These are phyloP conservation scores for Aradus depressus DNA, from an alignment of 2,888 invertebrate species.

Conservation along the genomic window DNA sequence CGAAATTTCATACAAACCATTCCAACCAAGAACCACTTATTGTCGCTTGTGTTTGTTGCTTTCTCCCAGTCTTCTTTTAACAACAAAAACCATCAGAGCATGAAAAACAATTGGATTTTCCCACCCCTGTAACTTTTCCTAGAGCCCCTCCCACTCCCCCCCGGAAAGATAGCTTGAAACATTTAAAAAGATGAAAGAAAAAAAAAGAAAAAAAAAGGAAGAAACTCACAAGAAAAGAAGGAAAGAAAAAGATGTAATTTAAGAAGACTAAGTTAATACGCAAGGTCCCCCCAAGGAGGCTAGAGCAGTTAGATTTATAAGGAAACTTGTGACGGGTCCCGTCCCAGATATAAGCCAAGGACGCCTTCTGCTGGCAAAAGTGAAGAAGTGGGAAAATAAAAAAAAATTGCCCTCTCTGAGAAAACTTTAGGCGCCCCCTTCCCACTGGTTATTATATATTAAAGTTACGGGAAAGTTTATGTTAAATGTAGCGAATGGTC, in stretches of 20 bases:
- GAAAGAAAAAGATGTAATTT: conserved; percentile 14
- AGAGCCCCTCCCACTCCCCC: neutral
- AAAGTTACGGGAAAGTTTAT: conserved; percentile 15
- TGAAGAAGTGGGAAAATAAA: no score
- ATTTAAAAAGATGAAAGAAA: neutral
- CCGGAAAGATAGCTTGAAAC: neutral
- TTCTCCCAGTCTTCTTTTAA: no score
- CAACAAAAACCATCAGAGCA: no score
- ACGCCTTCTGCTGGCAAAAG: no score
- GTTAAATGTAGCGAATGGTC: conserved; percentile 17
- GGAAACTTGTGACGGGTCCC: conserved; percentile 15
- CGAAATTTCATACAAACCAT: no score
- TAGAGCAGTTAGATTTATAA: conserved; percentile 14
- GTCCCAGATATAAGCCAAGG: no score
- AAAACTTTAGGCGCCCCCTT: neutral
- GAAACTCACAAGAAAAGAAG: neutral
- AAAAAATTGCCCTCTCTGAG: conserved; percentile 5
- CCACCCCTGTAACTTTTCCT: conserved; percentile 3
- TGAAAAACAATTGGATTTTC: conserved; percentile 12
- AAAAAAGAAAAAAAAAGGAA: neutral
- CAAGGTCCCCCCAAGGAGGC: conserved; percentile 1
- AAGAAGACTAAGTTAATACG: conserved; percentile 9
- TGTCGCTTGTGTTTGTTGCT: no score
- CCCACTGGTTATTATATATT: conserved; percentile 16
- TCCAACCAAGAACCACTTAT: no score